phyloP scores from a whole-genome alignment of 2,113 vertebrate species.

The Puffinus mauretanicus region DNA sequence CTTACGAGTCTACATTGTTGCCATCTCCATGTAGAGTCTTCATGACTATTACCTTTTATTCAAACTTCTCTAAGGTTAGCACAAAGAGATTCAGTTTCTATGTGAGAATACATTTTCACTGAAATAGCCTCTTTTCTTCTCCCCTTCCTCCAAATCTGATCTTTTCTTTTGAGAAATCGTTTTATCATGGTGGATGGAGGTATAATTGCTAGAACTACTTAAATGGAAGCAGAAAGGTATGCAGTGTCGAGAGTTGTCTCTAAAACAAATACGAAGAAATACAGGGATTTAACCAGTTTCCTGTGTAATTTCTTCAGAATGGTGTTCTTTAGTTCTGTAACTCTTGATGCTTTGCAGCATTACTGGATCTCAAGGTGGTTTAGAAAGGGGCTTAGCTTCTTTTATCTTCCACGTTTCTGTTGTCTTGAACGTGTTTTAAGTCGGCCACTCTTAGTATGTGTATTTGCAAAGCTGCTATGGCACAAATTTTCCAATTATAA shows the following conservation, averaged over 20 bases:
- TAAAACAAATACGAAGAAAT: background rate
- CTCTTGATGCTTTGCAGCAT: background rate
- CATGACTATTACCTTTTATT: background rate
- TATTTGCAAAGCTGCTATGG: slow-evolving; percentile 45
- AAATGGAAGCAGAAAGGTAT: background rate
- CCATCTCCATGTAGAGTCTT: background rate
- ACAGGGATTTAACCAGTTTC: background rate
- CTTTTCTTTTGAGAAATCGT: background rate
- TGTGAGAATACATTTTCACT: background rate
- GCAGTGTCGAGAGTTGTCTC: background rate
- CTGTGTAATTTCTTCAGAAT: background rate
- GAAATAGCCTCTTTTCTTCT: background rate
- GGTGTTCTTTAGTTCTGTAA: background rate
- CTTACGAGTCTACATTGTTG: background rate
- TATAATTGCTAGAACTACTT: background rate
- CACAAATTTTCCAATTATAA: background rate
- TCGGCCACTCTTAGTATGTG: background rate
- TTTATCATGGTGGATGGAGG: background rate
- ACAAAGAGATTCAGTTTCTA: background rate
- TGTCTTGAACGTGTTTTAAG: background rate
- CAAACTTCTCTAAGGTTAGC: background rate
- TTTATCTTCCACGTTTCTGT: background rate
- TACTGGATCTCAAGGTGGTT: background rate
- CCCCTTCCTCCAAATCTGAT: background rate
- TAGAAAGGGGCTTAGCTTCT: background rate